Conservation (phyloP, 2,113 vertebrate species). For the Pagrus major region DNA sequence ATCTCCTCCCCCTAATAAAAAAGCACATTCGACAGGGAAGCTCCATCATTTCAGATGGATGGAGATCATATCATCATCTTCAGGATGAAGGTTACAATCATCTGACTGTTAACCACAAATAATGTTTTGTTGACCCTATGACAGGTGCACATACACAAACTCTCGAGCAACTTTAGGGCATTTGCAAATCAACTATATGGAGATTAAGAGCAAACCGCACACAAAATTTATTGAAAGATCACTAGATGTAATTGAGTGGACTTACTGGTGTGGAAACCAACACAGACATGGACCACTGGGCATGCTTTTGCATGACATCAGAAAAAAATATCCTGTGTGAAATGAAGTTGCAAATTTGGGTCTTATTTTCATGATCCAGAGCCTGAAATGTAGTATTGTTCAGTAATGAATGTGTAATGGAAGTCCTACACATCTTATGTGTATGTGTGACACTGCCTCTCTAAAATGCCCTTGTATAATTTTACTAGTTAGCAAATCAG, state of each 20-base stretch:
- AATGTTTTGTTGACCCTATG: not conserved
- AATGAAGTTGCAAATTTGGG: not conserved
- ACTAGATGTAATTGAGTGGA: not conserved
- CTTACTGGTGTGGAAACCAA: not conserved
- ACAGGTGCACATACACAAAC: slow-evolving; percentile 4
- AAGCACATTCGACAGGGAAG: not conserved
- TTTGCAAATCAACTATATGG: not conserved
- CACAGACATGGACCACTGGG: not conserved
- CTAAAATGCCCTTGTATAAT: no score
- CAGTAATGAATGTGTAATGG: no score
- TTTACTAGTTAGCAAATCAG: no score
- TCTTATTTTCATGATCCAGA: no score
- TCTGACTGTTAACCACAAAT: slow-evolving; percentile 7
- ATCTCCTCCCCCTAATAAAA: not conserved
- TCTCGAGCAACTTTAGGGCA: not conserved
- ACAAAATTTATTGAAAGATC: not conserved
- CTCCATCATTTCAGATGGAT: not conserved
- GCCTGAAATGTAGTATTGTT: no score
- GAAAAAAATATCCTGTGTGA: not conserved
- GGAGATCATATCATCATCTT: not conserved
- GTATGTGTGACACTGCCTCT: no score
- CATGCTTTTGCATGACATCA: not conserved
- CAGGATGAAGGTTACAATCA: slow-evolving; percentile 15
- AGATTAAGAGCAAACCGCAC: not conserved
- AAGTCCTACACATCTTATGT: no score